Percentiles rank a stretch among this genome's conserved stretches.
Evolutionary conservation across 2,888 invertebrate genomes (phyloP).

Genomic region (Limnephilus marmoratus): DNA sequence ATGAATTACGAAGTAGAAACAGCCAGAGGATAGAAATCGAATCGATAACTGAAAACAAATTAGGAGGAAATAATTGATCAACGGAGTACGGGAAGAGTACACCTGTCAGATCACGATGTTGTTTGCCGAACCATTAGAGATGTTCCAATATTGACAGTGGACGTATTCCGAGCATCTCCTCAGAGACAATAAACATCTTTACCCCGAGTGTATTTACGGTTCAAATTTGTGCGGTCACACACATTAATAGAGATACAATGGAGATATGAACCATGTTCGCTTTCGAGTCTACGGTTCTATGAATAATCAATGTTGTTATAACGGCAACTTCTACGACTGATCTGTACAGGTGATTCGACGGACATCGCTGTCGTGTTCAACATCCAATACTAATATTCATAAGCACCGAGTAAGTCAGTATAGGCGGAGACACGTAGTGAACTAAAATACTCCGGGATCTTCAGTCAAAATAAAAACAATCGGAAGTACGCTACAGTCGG

Average conservation of each 20-base stretch:
- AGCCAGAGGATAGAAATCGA: constrained; percentile 6
- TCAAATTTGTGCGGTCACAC: constrained; percentile 7
- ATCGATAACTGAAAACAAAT: constrained; percentile 51
- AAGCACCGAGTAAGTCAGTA: not conserved
- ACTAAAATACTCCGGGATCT: constrained; percentile 23
- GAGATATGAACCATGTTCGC: constrained; percentile 24
- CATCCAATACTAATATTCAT: not conserved
- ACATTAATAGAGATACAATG: not conserved
- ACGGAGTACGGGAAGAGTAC: constrained; percentile 34
- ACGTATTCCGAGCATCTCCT: constrained; percentile 8
- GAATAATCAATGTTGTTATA: constrained; percentile 46
- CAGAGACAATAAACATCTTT: constrained; percentile 34
- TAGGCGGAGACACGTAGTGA: not conserved
- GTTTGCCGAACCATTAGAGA: constrained; percentile 49
- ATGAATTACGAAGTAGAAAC: constrained; percentile 12
- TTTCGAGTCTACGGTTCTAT: constrained; percentile 39
- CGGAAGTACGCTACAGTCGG: constrained; percentile 49
- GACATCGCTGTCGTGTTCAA: constrained; percentile 17
- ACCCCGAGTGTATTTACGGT: constrained; percentile 26
- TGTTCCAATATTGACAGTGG: constrained; percentile 32
- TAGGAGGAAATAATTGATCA: constrained; percentile 52
- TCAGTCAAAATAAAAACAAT: constrained; percentile 48
- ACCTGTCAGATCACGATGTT: constrained; percentile 60
- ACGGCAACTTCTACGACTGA: constrained; percentile 15
- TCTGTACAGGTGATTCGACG: constrained; percentile 30